phyloP scores from a whole-genome alignment of 2,113 vertebrate species.

The Charina bottae region DNA sequence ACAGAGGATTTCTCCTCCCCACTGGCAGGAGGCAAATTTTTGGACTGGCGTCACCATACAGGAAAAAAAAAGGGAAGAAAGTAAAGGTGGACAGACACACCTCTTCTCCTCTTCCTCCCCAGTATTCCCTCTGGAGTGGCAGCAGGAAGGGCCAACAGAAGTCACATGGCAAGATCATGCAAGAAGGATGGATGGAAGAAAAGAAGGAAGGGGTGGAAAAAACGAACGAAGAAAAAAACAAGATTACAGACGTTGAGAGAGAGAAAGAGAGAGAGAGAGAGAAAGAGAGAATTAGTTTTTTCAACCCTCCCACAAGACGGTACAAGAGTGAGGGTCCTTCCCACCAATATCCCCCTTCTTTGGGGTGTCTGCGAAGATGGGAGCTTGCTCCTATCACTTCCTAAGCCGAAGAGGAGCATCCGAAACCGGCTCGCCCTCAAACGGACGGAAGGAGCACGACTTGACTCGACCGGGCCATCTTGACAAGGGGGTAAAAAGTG shows the following conservation, averaged over 20 bases:
- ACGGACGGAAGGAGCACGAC: neutral
- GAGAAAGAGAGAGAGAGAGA: slow-evolving; percentile 26
- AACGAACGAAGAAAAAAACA: slow-evolving; percentile 53
- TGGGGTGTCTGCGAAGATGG: neutral
- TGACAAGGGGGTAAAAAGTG: neutral
- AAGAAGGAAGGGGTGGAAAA: slow-evolving; percentile 44
- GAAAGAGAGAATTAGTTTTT: slow-evolving; percentile 5
- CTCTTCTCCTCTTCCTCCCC: slow-evolving; percentile 93
- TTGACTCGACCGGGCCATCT: neutral
- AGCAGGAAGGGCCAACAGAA: slow-evolving; percentile 89
- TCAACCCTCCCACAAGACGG: neutral
- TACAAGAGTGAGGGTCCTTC: neutral
- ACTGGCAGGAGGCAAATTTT: slow-evolving; percentile 20
- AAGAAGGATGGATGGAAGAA: slow-evolving; percentile 68
- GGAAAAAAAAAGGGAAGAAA: slow-evolving; percentile 43
- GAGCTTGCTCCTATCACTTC: no score
- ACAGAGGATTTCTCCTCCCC: neutral
- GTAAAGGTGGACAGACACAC: slow-evolving; percentile 81
- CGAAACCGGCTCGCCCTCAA: neutral
- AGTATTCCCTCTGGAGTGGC: slow-evolving; percentile 89
- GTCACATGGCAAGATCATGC: slow-evolving; percentile 81
- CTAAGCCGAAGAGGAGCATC: neutral
- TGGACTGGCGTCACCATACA: slow-evolving; percentile 18
- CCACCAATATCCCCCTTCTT: neutral
- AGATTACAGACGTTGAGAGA: neutral